phyloP scores from a whole-genome alignment of 1,140 invertebrate species.

The Pseudomyrmex flavicornis region DNA sequence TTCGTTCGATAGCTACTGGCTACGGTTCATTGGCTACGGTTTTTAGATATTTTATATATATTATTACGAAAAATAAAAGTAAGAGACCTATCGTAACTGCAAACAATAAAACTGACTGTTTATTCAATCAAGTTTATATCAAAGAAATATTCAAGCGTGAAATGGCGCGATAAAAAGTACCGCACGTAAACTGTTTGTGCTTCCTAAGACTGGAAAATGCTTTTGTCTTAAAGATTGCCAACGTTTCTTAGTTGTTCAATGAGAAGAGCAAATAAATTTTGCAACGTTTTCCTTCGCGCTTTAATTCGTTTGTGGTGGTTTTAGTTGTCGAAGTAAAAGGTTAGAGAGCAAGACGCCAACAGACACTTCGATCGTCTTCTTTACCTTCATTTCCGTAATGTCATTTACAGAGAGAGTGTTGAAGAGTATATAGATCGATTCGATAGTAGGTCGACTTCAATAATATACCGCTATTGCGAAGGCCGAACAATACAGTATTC shows the following conservation, averaged over 20 bases:
- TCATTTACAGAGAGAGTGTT: constrained; percentile 31
- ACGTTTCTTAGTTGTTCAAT: constrained; percentile 44
- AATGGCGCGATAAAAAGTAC: constrained; percentile 8
- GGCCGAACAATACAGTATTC: no score
- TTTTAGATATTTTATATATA: constrained; percentile 6
- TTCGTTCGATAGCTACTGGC: background rate
- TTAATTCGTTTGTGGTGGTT: constrained; percentile 1
- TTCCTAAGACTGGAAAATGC: background rate
- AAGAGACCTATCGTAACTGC: background rate
- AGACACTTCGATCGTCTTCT: background rate
- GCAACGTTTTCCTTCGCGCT: constrained; percentile 17
- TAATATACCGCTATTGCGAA: no score
- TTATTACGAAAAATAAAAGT: background rate
- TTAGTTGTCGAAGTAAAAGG: constrained; percentile 17
- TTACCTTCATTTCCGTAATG: constrained; percentile 46
- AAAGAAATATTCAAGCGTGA: constrained; percentile 28
- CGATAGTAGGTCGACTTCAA: background rate
- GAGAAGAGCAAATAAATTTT: constrained; percentile 60
- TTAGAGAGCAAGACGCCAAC: constrained; percentile 9
- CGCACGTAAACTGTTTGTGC: constrained; percentile 29
- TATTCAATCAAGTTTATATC: constrained; percentile 34
- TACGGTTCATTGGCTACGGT: background rate
- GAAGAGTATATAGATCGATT: background rate
- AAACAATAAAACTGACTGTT: background rate
- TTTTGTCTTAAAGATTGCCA: constrained; percentile 42